phyloP scores from a whole-genome alignment of 23 tunicate genomes.

The Ciona savignyi region DNA sequence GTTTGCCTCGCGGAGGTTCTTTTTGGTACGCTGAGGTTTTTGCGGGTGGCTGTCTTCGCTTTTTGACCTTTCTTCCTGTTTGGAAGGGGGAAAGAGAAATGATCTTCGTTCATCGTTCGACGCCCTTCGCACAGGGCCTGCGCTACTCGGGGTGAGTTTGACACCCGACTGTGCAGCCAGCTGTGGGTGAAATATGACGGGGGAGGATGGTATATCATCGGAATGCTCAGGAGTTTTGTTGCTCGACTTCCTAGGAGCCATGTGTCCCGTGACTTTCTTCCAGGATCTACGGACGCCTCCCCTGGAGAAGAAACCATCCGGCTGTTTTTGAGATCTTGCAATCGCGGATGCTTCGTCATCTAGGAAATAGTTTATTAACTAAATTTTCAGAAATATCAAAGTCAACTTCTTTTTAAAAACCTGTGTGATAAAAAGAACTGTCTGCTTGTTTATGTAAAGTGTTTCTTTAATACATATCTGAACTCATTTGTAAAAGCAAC shows the following conservation, averaged over 20 bases:
- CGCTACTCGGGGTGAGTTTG: background rate
- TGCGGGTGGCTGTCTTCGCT: background rate
- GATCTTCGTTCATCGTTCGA: background rate
- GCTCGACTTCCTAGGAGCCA: constrained; percentile 9
- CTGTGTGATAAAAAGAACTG: too few species aligned
- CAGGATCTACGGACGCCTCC: constrained; percentile 67
- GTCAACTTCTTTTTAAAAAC: too few species aligned
- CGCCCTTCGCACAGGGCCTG: constrained; percentile 8
- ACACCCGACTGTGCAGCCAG: background rate
- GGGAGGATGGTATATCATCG: background rate
- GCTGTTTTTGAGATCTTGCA: constrained; percentile 4
- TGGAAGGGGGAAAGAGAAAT: background rate
- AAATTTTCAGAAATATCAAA: too few species aligned
- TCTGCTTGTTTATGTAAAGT: too few species aligned
- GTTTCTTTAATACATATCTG: too few species aligned
- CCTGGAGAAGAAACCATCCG: constrained; percentile 45
- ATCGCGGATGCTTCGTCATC: constrained; percentile 5
- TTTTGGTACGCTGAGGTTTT: constrained; percentile 1
- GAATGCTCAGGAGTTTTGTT: constrained; percentile 13
- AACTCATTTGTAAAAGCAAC: too few species aligned
- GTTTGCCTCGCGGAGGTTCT: background rate
- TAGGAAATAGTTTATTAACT: background rate
- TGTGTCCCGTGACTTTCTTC: constrained; percentile 45
- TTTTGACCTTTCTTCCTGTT: background rate
- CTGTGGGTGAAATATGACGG: background rate